A percentile compares a stretch with the other conserved stretches of the same genome.
phyloP scores from a whole-genome alignment of 1,140 invertebrate genomes.

The Zaprionus ghesquierei region DNA sequence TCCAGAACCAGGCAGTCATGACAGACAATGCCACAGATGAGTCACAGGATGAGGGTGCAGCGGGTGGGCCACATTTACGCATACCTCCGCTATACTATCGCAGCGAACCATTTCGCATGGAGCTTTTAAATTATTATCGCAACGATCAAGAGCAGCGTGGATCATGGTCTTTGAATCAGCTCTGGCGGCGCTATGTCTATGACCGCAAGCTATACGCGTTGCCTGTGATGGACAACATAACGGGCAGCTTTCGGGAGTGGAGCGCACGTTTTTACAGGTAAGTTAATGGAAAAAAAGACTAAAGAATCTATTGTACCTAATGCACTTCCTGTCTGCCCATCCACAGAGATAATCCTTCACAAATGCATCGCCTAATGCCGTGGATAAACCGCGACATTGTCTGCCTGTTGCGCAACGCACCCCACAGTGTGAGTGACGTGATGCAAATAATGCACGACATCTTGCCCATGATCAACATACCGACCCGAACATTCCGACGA shows the following conservation, averaged over 20 bases:
- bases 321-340: conserved; percentile 20
- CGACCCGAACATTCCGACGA: conserved; percentile 88
- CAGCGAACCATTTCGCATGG: conserved; percentile 64
- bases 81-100: conserved; percentile 48
- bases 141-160: conserved; percentile 62
- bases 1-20: conserved; percentile 51
- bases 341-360: conserved; percentile 88
- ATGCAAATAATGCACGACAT: conserved; percentile 88
- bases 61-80: background rate
- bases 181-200: conserved; percentile 88
- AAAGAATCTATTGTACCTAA: background rate
- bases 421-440: conserved; percentile 87
- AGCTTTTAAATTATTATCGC: conserved; percentile 68
- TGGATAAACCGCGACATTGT: conserved; percentile 94
- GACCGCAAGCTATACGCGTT: conserved; percentile 89
- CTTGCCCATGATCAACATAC: conserved; percentile 88
- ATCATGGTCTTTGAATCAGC: conserved; percentile 58
- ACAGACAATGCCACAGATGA: conserved; percentile 54
- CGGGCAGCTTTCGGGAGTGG: conserved; percentile 87
- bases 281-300: background rate
- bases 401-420: conserved; percentile 86
- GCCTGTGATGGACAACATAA: conserved; percentile 85
- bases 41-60: conserved; percentile 20
- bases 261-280: conserved; percentile 90
- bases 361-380: conserved; percentile 90